A percentile compares a stretch with the other conserved stretches of the same genome.
These are phyloP conservation scores for Amiota minor DNA, from an alignment of 2,888 invertebrate species.

Conservation along the genomic window DNA sequence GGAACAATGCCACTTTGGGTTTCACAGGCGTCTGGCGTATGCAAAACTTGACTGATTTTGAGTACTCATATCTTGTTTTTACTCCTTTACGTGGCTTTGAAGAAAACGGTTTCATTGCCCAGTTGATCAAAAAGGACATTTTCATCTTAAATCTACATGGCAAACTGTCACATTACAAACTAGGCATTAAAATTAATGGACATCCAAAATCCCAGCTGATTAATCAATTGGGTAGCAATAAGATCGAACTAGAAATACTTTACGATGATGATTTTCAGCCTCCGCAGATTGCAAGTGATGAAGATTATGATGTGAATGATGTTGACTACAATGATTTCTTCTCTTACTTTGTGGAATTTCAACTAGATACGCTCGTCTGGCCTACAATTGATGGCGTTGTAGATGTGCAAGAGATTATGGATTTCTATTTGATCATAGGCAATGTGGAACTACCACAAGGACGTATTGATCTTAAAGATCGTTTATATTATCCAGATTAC, in stretches of 20 bases:
- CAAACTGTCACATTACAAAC: slow-evolving; percentile 81
- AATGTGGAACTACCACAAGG: slow-evolving; percentile 76
- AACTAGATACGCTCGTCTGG: slow-evolving; percentile 77
- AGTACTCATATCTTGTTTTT: slow-evolving; percentile 84
- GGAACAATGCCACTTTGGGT: slow-evolving; percentile 83
- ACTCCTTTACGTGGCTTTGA: slow-evolving; percentile 86
- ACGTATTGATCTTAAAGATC: slow-evolving; percentile 76
- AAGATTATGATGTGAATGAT: slow-evolving; percentile 69
- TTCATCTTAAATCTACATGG: slow-evolving; percentile 82
- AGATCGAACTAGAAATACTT: slow-evolving; percentile 64
- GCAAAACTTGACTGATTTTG: slow-evolving; percentile 79
- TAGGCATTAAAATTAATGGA: slow-evolving; percentile 71
- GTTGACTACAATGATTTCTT: slow-evolving; percentile 73
- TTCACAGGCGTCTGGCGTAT: slow-evolving; percentile 84
- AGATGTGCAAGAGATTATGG: slow-evolving; percentile 76
- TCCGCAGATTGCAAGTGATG: slow-evolving; percentile 35
- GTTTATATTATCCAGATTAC: slow-evolving; percentile 76
- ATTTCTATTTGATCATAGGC: slow-evolving; percentile 74
- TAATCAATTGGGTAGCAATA: slow-evolving; percentile 64
- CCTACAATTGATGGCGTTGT: slow-evolving; percentile 76
- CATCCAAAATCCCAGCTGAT: slow-evolving; percentile 70
- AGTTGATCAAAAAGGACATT: slow-evolving; percentile 77
- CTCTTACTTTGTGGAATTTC: slow-evolving; percentile 75
- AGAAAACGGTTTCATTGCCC: slow-evolving; percentile 83
- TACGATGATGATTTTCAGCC: slow-evolving; percentile 72